phyloP scores from a whole-genome alignment of 2,113 vertebrate genomes.

The Hippotragus niger region DNA sequence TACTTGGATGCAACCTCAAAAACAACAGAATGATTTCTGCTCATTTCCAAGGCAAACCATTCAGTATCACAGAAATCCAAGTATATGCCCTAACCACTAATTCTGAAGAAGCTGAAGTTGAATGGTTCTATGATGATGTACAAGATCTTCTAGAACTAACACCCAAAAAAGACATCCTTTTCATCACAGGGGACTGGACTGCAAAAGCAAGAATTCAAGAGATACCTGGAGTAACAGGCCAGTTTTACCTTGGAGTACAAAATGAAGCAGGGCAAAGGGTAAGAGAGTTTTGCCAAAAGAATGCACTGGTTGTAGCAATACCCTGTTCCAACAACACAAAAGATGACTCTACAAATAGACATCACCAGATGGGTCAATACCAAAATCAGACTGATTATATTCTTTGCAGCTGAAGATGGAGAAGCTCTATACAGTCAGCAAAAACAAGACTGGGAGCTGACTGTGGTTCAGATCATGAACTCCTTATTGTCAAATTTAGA shows the following conservation, averaged over 20 bases:
- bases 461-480: not conserved
- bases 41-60: not conserved
- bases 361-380: not conserved
- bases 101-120: not conserved
- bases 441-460: not conserved
- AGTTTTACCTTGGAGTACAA: not conserved
- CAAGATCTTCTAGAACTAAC: not conserved
- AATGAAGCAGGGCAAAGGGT: not conserved
- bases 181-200: not conserved
- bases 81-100: not conserved
- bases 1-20: not conserved
- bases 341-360: not conserved
- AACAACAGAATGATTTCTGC: not conserved
- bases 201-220: not conserved
- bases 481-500: not conserved
- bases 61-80: not conserved
- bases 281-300: not conserved
- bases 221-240: not conserved
- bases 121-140: not conserved
- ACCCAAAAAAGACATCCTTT: not conserved
- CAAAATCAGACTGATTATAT: not conserved
- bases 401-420: not conserved
- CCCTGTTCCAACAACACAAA: not conserved
- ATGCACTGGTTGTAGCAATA: not conserved
- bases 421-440: not conserved